Evolutionary conservation across 2,113 vertebrate species (phyloP), one percentile per base, ranked within the genome.

Genomic region (Psammodynastes pulverulentus): DNA sequence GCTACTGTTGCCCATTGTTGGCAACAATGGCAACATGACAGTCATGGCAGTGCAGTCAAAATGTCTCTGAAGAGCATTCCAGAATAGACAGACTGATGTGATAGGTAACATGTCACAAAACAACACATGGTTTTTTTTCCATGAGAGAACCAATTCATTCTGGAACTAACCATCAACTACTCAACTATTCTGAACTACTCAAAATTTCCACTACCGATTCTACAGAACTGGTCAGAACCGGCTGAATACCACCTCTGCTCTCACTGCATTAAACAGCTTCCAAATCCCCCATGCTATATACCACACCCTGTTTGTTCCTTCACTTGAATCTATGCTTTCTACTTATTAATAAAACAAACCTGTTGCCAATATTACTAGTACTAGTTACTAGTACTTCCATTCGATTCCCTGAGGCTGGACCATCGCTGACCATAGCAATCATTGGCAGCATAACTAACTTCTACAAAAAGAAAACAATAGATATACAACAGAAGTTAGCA

Each of bases 371-470:
- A 29, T 88, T 84, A n/a, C n/a, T n/a, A n/a, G n/a, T n/a, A n/a
- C 29, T 46, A 84, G 39, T n/a, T 89, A 46, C 34, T 87, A 88
- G 53, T 90, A 48, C 48, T 86, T 89, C 17, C 5, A 88, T 84
- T 89, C 53, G 52, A 85, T 88, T 89, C 87, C 72, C 72, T 51
- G 52, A 90, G 95, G 96, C 94, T 93, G 91, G 93, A 94, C 90
- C 92, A 92, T 94, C 94, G 94, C 89, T 97, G 96, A 98, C 97
- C 97, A 96, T 97, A 96, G 95, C 95, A 97, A 98, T 97, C 95
- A 97, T 10, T 45, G 91, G 94, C 93, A 96, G 95, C 93, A 94
- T 97, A 96, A 95, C 96, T 95, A 96, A 92, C 93, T 96, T 72
- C 93, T 89, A 92, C 23, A 84, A 88, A n/a, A n/a, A n/a, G 91